These are phyloP conservation scores for Haliclystus octoradiatus DNA, from an alignment of 30 jellyfish, hydroid and myxozoan species.

Conservation along the genomic window DNA sequence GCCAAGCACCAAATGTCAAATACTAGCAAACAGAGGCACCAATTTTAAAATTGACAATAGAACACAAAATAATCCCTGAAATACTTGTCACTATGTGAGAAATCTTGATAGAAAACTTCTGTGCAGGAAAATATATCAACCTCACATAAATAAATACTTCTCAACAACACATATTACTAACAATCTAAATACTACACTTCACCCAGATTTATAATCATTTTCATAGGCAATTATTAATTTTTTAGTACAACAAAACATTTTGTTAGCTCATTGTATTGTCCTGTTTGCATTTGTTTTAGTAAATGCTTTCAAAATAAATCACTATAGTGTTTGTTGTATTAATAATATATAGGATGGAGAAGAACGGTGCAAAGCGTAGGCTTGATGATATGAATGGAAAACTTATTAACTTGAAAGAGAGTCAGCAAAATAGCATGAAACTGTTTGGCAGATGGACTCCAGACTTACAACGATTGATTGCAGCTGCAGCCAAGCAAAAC, in stretches of 20 bases:
- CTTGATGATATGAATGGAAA: constrained; percentile 22
- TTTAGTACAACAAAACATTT: not conserved
- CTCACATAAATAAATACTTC: too few relatives aligned
- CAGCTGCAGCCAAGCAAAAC: constrained; percentile 24
- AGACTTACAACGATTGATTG: constrained; percentile 30
- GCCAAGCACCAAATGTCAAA: too few relatives aligned
- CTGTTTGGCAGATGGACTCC: constrained; percentile 77
- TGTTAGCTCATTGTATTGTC: not conserved
- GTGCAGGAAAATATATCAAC: too few relatives aligned
- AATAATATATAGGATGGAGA: constrained; percentile 33
- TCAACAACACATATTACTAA: too few relatives aligned
- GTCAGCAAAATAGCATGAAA: constrained; percentile 40
- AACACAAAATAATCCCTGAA: too few relatives aligned
- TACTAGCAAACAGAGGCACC: too few relatives aligned
- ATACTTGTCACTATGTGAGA: too few relatives aligned
- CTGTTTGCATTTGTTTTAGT: not conserved
- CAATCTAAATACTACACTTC: too few relatives aligned
- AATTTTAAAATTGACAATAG: too few relatives aligned
- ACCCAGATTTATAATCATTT: too few relatives aligned
- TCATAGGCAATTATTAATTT: too few relatives aligned
- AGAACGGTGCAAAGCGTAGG: constrained; percentile 11
- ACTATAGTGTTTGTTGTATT: not conserved
- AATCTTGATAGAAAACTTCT: too few relatives aligned
- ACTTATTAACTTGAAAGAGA: constrained; percentile 21
- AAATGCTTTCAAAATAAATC: not conserved